Conservation (phyloP, 1,140 invertebrate species). For the Ladona fulva region DNA sequence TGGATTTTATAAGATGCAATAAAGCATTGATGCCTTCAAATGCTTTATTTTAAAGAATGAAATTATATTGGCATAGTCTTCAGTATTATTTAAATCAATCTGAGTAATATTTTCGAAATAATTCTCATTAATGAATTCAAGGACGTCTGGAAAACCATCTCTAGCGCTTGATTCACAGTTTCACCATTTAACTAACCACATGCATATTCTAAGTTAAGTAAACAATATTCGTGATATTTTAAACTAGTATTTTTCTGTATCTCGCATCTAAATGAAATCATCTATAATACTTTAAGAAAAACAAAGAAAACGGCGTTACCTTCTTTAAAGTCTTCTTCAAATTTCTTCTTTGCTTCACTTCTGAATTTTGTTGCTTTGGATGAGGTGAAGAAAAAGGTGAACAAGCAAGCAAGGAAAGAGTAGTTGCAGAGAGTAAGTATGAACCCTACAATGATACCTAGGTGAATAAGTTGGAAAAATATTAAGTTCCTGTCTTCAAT, state of each 20-base stretch:
- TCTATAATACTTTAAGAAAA: no score
- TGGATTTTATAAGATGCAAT: constrained; percentile 9
- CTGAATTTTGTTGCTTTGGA: constrained; percentile 77
- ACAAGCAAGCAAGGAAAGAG: constrained; percentile 60
- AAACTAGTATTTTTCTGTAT: no score
- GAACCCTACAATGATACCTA: constrained; percentile 66
- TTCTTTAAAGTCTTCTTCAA: constrained; percentile 75
- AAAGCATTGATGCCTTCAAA: background rate
- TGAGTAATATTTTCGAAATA: no score
- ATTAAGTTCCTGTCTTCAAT: constrained; percentile 2
- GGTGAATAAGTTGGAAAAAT: constrained; percentile 26
- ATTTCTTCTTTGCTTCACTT: constrained; percentile 53
- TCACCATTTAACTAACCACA: no score
- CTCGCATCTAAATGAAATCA: no score
- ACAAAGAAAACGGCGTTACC: constrained; percentile 38
- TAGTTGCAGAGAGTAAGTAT: constrained; percentile 70
- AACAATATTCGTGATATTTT: no score
- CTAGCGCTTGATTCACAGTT: no score
- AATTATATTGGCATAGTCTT: background rate
- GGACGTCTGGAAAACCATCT: no score
- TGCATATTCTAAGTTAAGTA: no score
- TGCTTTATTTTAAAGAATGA: background rate
- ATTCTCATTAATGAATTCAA: no score
- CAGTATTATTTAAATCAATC: no score
- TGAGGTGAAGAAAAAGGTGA: constrained; percentile 71